phyloP scores from a whole-genome alignment of 1,140 invertebrate genomes.

The Drosophila truncata region DNA sequence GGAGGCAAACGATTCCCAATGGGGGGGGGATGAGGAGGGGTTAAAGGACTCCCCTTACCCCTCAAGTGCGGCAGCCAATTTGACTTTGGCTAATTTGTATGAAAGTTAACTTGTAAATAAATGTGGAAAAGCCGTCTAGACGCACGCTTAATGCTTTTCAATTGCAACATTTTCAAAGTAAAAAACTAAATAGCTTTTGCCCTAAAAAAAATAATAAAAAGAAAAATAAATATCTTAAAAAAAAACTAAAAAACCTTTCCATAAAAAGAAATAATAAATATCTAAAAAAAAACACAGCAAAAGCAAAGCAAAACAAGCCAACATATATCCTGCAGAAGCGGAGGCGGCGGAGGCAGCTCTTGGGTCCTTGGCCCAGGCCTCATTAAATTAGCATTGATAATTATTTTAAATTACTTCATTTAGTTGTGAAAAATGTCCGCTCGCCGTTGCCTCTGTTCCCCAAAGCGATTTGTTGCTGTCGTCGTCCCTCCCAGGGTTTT shows the following conservation, averaged over 20 bases:
- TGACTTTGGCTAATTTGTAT: conserved; percentile 56
- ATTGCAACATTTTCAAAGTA: conserved; percentile 51
- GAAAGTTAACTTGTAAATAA: conserved; percentile 9
- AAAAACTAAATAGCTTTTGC: conserved; percentile 38
- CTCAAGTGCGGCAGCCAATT: conserved; percentile 47
- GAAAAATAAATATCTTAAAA: neutral
- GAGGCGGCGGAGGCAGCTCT: neutral
- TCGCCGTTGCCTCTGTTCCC: conserved; percentile 41
- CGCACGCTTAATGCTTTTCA: conserved; percentile 55
- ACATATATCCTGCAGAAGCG: conserved; percentile 8
- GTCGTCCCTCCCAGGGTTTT: conserved; percentile 15
- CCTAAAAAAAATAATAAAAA: conserved; percentile 12
- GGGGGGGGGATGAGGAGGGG: too few relatives aligned
- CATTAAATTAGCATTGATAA: conserved; percentile 83
- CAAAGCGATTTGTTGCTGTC: conserved; percentile 66
- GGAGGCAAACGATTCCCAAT: conserved; percentile 38
- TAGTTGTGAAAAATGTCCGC: conserved; percentile 81
- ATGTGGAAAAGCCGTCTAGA: conserved; percentile 37
- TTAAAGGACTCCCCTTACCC: too few relatives aligned
- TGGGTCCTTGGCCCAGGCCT: conserved; percentile 40
- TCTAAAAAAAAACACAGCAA: neutral
- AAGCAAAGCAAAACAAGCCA: neutral
- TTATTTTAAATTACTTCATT: conserved; percentile 83
- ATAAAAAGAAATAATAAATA: too few relatives aligned
- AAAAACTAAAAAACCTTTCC: too few relatives aligned